Evolutionary conservation across 2,113 vertebrate genomes (phyloP), one percentile per base, ranked within the genome.

Genomic region (Equus przewalskii): DNA sequence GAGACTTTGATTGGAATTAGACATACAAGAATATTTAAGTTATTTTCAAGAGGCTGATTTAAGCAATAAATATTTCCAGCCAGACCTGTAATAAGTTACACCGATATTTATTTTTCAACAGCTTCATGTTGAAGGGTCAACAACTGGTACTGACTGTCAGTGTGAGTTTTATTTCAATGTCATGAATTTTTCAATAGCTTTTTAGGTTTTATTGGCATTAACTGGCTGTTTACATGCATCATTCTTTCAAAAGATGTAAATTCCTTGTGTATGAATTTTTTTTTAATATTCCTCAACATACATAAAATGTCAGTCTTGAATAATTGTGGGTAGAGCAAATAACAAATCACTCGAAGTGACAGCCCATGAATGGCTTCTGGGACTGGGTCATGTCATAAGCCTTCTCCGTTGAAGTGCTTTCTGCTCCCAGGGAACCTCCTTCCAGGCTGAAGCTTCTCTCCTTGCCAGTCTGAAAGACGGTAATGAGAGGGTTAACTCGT

Each of bases 201-300:
- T 90, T 89, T 54, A 51, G 36, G 9, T 92, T 97, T 94, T 49
- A 69, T 73, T 93, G 76, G 11, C n/a, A 84, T 90, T 33, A 67
- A 21, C 46, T 89, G 18, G 2, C 24, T 96, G 84, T 73, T 92
- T 88, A 88, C 1, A 65, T 54, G 46, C 19, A 80, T 41, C 22
- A 81, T 85, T 81, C 21, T 82, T 85, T 82, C 26, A 82, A 24
- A 96, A 91, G 10, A 85, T 72, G 24, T 81, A 16, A 90, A 81
- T 93, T 81, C 22, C 6, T 72, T 11, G n/a, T 0, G n/a, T 85
- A 76, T 79, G 79, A 51, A 64, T 72, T 88, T 96, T 92, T 90
- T 62, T 81, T 60, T n/a, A 93, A 94, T 91, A 7, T 92, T 94
- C 69, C 24, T 70, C 78, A 89, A 82, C 7, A 89, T 76, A 78